A percentile compares a stretch with the other conserved stretches of the same genome.
These are phyloP conservation scores for Lathronympha strigana DNA, from an alignment of 2,888 invertebrate genomes.

Conservation along the genomic window DNA sequence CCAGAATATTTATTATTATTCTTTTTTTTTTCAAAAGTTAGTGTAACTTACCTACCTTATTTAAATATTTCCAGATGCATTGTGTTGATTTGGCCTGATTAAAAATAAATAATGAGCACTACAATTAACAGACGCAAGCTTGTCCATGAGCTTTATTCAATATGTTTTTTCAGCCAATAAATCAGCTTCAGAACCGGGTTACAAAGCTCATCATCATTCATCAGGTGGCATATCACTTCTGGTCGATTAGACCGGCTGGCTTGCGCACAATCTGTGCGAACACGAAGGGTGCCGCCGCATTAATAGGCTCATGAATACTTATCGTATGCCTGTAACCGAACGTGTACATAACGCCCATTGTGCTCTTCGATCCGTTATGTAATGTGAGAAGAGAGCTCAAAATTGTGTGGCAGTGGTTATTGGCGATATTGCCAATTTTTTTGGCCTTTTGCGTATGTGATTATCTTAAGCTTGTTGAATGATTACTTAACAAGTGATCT, in stretches of 20 bases:
- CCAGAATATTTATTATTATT: too few relatives aligned
- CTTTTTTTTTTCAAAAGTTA: too few relatives aligned
- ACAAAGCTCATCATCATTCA: slow-evolving; percentile 65
- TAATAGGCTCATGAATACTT: slow-evolving; percentile 79
- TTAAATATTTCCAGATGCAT: neutral
- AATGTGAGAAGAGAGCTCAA: slow-evolving; percentile 34
- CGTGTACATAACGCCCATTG: slow-evolving; percentile 35
- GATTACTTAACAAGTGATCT: neutral
- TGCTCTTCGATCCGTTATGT: slow-evolving; percentile 37
- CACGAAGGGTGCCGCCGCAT: slow-evolving; percentile 62
- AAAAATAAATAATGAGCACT: neutral
- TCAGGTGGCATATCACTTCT: slow-evolving; percentile 72
- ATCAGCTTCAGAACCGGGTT: slow-evolving; percentile 32
- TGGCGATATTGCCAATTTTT: slow-evolving; percentile 3
- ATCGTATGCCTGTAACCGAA: slow-evolving; percentile 54
- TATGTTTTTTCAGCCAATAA: slow-evolving; percentile 32
- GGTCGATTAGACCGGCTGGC: slow-evolving; percentile 70
- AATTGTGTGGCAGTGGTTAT: slow-evolving; percentile 3
- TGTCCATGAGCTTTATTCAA: neutral
- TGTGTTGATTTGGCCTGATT: neutral
- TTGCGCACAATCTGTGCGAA: slow-evolving; percentile 64
- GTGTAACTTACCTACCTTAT: too few relatives aligned
- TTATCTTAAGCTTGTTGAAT: neutral
- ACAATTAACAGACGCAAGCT: slow-evolving; percentile 4
- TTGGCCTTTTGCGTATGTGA: slow-evolving; percentile 6